phyloP scores from a whole-genome alignment of 2,888 invertebrate species.

The Hemaris fuciformis region DNA sequence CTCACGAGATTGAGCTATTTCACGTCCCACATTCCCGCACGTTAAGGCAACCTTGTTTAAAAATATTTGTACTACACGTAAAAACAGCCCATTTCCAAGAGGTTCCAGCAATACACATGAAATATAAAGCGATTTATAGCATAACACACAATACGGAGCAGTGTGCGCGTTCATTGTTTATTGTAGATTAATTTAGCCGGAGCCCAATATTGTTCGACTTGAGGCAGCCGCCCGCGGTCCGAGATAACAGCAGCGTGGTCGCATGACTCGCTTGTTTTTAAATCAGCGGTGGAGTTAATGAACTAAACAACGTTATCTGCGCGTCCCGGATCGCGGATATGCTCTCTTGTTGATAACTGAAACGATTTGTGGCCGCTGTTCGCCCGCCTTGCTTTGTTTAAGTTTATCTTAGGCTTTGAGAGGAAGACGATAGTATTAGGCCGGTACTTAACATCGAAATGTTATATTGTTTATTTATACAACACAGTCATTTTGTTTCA shows the following conservation, averaged over 20 bases:
- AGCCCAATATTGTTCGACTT: neutral
- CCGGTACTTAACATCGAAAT: too few relatives aligned
- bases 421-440: too few relatives aligned
- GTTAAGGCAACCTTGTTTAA: neutral
- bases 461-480: too few relatives aligned
- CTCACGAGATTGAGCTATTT: neutral
- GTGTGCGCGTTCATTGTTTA: neutral
- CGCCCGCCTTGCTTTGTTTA: neutral
- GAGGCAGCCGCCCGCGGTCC: neutral
- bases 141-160: too few relatives aligned
- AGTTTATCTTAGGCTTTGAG: neutral
- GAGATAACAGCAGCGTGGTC: neutral
- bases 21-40: neutral
- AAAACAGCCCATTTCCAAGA: neutral
- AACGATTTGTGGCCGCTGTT: neutral
- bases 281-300: neutral
- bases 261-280: neutral
- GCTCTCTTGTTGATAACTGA: neutral
- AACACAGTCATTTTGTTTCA: too few relatives aligned
- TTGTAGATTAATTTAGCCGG: neutral
- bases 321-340: neutral
- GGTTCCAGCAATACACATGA: neutral
- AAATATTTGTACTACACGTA: neutral
- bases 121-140: too few relatives aligned
- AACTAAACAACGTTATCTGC: constrained; percentile 6